Base-by-base conservation (phyloP, 2,888 invertebrate species). In the Adelognathus sp. region DNA sequence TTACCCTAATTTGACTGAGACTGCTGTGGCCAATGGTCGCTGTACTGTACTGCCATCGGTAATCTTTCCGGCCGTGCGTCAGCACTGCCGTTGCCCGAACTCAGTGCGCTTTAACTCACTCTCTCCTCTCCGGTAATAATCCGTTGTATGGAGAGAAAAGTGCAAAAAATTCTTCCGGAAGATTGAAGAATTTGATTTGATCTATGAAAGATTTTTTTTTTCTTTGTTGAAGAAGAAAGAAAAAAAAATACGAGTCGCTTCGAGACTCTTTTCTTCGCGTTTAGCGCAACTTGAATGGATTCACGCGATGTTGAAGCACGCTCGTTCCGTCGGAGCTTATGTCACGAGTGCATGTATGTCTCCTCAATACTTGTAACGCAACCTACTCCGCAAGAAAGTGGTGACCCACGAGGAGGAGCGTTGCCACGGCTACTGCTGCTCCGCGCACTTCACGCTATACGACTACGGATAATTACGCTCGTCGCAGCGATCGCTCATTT, bases 1-100 rank as follows among this genome's bases (percentile, higher is more conserved):
- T 72, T 77, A 77, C 52, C 72, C 66, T 77, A 72, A 72, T 77
- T 77, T 61, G 72, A 72, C 50, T 29, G 41, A 60, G 46, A 72
- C 54, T 27, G 54, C 58, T 67, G 56, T 50, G 44, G 41, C 27
- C 50, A 36, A 52, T 27, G 31, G 41, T 36, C 29, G 27, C 52
- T 27, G 27, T 39, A 11, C 58, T 36, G 36, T 64, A 50, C 58
- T 60, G 50, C 52, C 58, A 46, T 70, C 70, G 36, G 41, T 76
- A 64, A 76, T 58, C 46, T 63, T 71, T 76, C 54, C 72, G 72
- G 31, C 60, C 67, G 54, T 77, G 72, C 67, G 46, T 66, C 31
- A 56, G 16, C 52, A 14, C 39, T 44, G 66, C 58, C 56, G 41
- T 27, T 61, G 29, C 52, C 11, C 52, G 52, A 54, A 27, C 52